Evolutionary conservation across 2,888 invertebrate genomes (phyloP), one percentile per base, ranked within the genome.

Genomic region (Sinelater perroti): DNA sequence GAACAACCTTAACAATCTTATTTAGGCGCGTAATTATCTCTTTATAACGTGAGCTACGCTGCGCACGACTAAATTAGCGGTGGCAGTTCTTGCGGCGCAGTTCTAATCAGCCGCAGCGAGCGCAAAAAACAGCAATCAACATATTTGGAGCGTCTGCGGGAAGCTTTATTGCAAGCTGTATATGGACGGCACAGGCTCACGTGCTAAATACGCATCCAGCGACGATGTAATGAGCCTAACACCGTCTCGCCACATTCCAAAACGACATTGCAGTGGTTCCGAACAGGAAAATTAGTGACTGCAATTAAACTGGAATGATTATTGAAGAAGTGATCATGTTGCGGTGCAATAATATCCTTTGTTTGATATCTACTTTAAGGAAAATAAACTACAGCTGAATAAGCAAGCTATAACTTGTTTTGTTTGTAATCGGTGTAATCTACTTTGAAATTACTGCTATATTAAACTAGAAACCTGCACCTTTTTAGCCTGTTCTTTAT

Each of bases 1-100:
- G 40, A 40, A 40, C 40, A 40, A 40, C 40, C 40, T 40, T 40
- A 40, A 40, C 40, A 21, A 40, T 40, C 40, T 40, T 40, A 40
- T 40, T 40, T 40, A 40, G 40, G 24, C 11, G 26, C 40, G n/a
- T n/a, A 40, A 40, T 40, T 40, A 40, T 18, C 20, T 38, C 38
- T 38, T 20, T 38, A 35, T 38, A 38, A 20, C 38, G 38, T 38
- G 38, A 18, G 38, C 21, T 38, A 38, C 38, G 38, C 40, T 40
- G 14, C 24, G 24, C 40, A 40, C 40, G 16, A 40, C 40, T 24
- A 40, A 40, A 40, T 40, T 40, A 40, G 40, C 14, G 24, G 13
- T 24, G 40, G 40, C 24, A 40, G 24, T 40, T 40, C 38, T 40
- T 40, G 21, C 38, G 24, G 14, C 38, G 38, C 38, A 10, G 38